These are phyloP conservation scores for Cephus spinipes DNA, from an alignment of 2,888 invertebrate species.

Conservation along the genomic window DNA sequence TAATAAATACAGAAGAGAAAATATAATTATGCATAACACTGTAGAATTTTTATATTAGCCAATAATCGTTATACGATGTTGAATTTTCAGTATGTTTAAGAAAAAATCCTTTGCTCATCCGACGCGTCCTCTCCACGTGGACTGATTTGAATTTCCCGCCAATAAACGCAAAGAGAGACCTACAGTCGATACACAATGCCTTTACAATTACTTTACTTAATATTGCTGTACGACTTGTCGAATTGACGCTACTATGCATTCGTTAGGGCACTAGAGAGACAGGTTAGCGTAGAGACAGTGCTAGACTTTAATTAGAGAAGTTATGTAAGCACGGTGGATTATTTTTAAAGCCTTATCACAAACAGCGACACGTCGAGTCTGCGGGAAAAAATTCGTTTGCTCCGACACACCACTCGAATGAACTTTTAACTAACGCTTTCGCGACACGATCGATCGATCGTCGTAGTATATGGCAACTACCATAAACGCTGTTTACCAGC, in stretches of 20 bases:
- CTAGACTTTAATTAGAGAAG: slow-evolving; percentile 35
- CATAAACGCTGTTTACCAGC: neutral
- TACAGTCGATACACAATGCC: neutral
- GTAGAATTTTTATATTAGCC: slow-evolving; percentile 9
- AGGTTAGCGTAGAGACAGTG: slow-evolving; percentile 41
- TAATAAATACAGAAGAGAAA: neutral
- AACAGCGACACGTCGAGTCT: slow-evolving; percentile 23
- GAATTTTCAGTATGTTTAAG: neutral
- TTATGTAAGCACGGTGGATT: slow-evolving; percentile 45
- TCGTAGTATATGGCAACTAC: neutral
- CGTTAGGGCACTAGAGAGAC: slow-evolving; percentile 41
- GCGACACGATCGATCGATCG: neutral
- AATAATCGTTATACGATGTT: slow-evolving; percentile 10
- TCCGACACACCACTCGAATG: slow-evolving; percentile 14
- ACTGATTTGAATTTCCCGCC: neutral
- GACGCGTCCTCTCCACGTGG: neutral
- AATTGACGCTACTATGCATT: slow-evolving; percentile 37
- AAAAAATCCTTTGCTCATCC: neutral
- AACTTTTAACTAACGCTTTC: slow-evolving; percentile 17
- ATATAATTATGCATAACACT: neutral
- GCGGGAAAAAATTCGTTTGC: slow-evolving; percentile 7
- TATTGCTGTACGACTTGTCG: slow-evolving; percentile 38
- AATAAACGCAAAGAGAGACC: neutral
- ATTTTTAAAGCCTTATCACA: slow-evolving; percentile 31
- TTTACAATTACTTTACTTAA: slow-evolving; percentile 26